These are phyloP conservation scores for Octodon degus DNA, from an alignment of 2,113 vertebrate genomes.

Conservation along the genomic window DNA sequence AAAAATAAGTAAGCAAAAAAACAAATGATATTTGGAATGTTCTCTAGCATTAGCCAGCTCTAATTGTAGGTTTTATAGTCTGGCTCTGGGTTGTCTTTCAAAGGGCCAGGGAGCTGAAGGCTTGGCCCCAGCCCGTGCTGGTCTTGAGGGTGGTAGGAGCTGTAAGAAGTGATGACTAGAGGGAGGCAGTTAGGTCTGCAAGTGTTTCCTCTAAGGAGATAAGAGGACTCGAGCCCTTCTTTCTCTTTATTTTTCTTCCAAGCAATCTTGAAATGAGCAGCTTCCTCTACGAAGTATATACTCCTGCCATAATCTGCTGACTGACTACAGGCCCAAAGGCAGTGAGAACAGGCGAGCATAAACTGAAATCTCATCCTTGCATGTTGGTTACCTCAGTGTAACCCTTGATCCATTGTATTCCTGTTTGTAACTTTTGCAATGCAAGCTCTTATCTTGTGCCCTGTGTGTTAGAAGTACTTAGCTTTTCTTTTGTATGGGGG, in stretches of 20 bases:
- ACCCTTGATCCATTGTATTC: too few species aligned
- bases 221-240: accelerated
- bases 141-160: too few species aligned
- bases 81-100: neutral
- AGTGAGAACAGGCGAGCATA: neutral
- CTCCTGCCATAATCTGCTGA: neutral
- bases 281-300: neutral
- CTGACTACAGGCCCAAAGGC: accelerated
- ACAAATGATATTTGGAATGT: neutral
- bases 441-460: too few species aligned
- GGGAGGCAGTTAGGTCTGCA: neutral
- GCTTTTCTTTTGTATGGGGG: too few species aligned
- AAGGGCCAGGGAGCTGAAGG: neutral
- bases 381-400: too few species aligned
- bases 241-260: neutral
- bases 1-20: too few species aligned
- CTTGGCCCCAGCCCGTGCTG: neutral
- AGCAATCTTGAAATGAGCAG: neutral
- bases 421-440: too few species aligned
- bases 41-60: neutral
- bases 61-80: neutral
- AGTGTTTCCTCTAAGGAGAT: neutral
- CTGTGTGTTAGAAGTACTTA: too few species aligned
- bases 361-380: too few species aligned
- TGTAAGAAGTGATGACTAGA: neutral